These are phyloP conservation scores for Hymenochirus boettgeri DNA, from an alignment of 2,113 vertebrate genomes.

Conservation along the genomic window DNA sequence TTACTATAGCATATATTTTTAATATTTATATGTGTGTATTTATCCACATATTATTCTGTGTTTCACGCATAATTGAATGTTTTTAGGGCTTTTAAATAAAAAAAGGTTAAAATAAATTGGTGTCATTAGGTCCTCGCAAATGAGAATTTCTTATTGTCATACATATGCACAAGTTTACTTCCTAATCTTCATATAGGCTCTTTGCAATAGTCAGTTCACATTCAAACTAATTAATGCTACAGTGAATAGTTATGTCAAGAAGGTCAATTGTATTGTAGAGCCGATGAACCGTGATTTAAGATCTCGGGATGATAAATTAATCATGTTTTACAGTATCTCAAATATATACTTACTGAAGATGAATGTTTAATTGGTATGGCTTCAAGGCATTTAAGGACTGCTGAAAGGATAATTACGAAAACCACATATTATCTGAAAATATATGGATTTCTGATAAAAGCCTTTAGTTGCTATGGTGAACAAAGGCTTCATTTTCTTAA, in stretches of 20 bases:
- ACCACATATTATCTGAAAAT: slow-evolving; percentile 44
- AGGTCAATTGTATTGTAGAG: slow-evolving; percentile 41
- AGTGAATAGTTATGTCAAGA: slow-evolving; percentile 36
- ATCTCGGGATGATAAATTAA: slow-evolving; percentile 42
- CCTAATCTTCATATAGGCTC: slow-evolving; percentile 1
- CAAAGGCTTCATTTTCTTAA: slow-evolving; percentile 44
- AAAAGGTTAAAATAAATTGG: no score
- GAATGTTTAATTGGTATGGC: slow-evolving; percentile 43
- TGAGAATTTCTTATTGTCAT: slow-evolving; percentile 1
- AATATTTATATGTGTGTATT: no score
- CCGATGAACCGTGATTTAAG: slow-evolving; percentile 40
- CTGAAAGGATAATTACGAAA: slow-evolving; percentile 44
- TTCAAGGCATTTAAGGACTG: slow-evolving; percentile 43
- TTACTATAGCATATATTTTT: no score
- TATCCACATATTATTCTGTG: no score
- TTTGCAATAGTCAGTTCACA: slow-evolving; percentile 31
- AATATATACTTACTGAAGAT: slow-evolving; percentile 42
- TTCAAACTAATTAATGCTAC: slow-evolving; percentile 43
- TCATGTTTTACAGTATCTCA: slow-evolving; percentile 44
- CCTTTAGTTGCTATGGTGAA: slow-evolving; percentile 44
- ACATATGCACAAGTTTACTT: slow-evolving; percentile 6
- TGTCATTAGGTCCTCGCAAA: neutral
- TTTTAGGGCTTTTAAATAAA: no score
- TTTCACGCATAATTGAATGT: no score
- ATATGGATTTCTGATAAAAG: slow-evolving; percentile 44